phyloP scores from a whole-genome alignment of 2,888 invertebrate species.

The Gari tellinella region DNA sequence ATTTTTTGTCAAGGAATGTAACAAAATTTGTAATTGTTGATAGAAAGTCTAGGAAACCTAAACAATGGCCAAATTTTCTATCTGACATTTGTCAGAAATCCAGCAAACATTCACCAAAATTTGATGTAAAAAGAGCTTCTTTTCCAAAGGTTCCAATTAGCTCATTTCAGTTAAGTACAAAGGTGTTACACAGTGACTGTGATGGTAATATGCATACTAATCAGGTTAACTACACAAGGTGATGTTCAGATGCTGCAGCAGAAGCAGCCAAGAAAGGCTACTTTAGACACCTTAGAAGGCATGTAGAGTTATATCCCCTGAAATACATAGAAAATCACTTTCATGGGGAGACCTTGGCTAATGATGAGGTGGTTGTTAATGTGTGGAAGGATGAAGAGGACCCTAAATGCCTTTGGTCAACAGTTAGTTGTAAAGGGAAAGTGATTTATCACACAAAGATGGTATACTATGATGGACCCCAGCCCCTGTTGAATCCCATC shows the following conservation, averaged over 20 bases:
- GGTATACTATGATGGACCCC: constrained; percentile 9
- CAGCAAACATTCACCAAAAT: neutral
- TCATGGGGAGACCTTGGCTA: constrained; percentile 36
- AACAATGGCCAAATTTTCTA: constrained; percentile 5
- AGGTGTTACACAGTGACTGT: constrained; percentile 41
- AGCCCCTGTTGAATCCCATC: neutral
- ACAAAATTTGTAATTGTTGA: constrained; percentile 24
- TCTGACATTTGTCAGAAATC: neutral
- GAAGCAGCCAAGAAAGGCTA: constrained; percentile 14
- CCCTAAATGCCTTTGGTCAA: constrained; percentile 18
- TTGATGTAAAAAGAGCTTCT: constrained; percentile 1
- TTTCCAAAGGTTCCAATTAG: neutral
- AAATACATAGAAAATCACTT: constrained; percentile 25
- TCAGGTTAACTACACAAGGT: constrained; percentile 24
- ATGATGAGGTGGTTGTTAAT: constrained; percentile 28
- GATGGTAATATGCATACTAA: constrained; percentile 36
- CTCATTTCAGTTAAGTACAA: constrained; percentile 10
- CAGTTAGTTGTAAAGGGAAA: constrained; percentile 2
- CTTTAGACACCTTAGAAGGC: constrained; percentile 12
- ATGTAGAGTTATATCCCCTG: constrained; percentile 27
- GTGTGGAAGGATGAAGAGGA: constrained; percentile 20
- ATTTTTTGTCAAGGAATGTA: constrained; percentile 4
- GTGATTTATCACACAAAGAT: constrained; percentile 1
- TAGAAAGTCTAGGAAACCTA: constrained; percentile 21
- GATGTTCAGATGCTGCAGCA: constrained; percentile 33